Conservation (phyloP, 2,797 vertebrate genomes). For the Squalus acanthias region DNA sequence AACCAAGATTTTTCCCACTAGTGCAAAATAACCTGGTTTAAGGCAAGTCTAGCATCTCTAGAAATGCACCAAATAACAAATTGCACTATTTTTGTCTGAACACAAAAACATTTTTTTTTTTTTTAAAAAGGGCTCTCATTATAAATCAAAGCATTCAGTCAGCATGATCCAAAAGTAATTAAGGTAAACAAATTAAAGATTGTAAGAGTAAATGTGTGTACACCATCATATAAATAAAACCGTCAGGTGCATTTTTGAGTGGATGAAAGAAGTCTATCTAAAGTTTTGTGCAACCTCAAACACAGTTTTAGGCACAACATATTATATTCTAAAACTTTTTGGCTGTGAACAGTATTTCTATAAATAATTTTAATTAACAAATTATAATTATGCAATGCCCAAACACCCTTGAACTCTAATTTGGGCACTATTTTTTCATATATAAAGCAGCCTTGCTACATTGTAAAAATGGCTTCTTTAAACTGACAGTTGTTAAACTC, state of each 20-base stretch:
- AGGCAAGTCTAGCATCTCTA: background rate
- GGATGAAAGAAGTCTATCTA: background rate
- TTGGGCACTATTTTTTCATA: background rate
- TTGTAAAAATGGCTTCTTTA: background rate
- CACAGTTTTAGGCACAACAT: background rate
- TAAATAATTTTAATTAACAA: slow-evolving; percentile 1
- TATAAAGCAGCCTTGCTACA: background rate
- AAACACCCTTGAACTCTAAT: background rate
- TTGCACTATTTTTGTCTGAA: background rate
- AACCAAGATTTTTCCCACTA: background rate
- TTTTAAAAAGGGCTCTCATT: background rate
- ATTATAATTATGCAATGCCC: background rate
- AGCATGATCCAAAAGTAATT: background rate
- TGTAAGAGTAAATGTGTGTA: background rate
- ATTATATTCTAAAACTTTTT: background rate
- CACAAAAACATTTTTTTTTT: background rate
- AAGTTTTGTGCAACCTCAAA: background rate
- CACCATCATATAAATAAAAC: background rate
- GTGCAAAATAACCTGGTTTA: background rate
- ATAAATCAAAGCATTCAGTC: background rate
- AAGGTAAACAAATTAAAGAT: background rate
- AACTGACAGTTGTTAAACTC: background rate
- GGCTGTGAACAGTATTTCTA: background rate
- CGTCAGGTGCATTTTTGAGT: background rate
- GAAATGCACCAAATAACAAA: background rate